A percentile compares a stretch with the other conserved stretches of the same genome.
Conservation (phyloP, 64 coral and sea anemone genomes). For the Actinia tenebrosa region DNA sequence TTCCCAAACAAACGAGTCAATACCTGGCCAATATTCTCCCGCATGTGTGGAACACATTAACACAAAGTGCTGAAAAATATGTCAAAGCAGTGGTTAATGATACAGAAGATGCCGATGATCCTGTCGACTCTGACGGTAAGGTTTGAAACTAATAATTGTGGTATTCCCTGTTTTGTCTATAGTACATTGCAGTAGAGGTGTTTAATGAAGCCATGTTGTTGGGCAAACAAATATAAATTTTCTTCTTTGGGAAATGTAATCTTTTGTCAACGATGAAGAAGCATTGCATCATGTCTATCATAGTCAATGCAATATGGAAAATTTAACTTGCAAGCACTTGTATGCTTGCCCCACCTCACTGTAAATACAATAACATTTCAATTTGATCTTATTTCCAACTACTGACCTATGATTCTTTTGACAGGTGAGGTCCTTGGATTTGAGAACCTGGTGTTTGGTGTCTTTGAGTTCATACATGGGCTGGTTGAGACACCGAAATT, state of each 20-base stretch:
- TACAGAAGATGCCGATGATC: slow-evolving; percentile 93
- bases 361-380: too few species aligned
- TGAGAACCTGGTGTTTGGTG: slow-evolving; percentile 93
- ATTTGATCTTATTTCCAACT: background rate
- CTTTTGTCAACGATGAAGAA: too few species aligned
- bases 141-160: background rate
- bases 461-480: slow-evolving; percentile 98
- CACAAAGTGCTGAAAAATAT: slow-evolving; percentile 93
- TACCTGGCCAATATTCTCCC: slow-evolving; percentile 64
- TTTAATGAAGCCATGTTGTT: background rate
- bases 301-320: too few species aligned
- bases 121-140: slow-evolving; percentile 95
- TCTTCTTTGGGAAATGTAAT: too few species aligned
- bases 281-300: too few species aligned
- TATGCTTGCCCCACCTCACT: background rate
- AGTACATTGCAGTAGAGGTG: background rate
- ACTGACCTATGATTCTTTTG: background rate
- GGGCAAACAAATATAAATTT: too few species aligned
- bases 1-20: slow-evolving; percentile 78
- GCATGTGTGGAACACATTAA: slow-evolving; percentile 90
- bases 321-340: background rate
- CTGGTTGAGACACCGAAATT: slow-evolving; percentile 94
- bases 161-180: background rate
- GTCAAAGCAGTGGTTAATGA: slow-evolving; percentile 94
- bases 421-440: slow-evolving; percentile 91